Percentiles rank a stretch among this genome's conserved stretches.
These are phyloP conservation scores for Phataginus tetradactyla DNA, from an alignment of 2,797 vertebrate species.

Conservation along the genomic window DNA sequence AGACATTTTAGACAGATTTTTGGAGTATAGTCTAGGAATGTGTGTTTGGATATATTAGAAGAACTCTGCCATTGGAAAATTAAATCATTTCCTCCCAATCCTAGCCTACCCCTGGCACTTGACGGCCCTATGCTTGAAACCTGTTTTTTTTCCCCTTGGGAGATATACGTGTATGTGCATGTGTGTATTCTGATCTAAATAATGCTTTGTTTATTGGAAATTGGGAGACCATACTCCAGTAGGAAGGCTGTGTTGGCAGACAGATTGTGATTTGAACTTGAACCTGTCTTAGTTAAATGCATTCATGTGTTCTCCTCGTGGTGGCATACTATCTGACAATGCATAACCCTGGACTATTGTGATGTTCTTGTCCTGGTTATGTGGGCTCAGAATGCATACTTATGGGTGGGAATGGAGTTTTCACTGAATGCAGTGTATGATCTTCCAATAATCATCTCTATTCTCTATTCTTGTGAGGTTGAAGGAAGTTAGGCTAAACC, in stretches of 20 bases:
- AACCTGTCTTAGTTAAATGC: background rate
- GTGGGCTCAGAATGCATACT: background rate
- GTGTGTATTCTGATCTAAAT: background rate
- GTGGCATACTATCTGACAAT: background rate
- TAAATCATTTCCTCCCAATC: background rate
- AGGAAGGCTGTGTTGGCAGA: background rate
- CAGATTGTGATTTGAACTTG: background rate
- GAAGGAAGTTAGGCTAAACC: background rate
- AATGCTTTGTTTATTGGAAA: background rate
- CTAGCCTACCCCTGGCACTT: background rate
- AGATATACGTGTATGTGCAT: background rate
- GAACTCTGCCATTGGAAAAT: background rate
- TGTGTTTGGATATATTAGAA: background rate
- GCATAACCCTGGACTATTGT: background rate
- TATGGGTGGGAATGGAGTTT: background rate
- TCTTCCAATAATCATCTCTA: background rate
- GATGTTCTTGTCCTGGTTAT: background rate
- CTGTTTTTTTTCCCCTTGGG: background rate
- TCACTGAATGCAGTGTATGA: background rate
- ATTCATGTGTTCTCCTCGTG: background rate
- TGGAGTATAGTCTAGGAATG: background rate
- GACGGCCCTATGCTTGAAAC: background rate
- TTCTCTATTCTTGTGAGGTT: background rate
- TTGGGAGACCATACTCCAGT: background rate
- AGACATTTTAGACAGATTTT: slow-evolving; percentile 34